Conservation (phyloP, 1,140 invertebrate genomes). For the Drosophila albomicans region DNA sequence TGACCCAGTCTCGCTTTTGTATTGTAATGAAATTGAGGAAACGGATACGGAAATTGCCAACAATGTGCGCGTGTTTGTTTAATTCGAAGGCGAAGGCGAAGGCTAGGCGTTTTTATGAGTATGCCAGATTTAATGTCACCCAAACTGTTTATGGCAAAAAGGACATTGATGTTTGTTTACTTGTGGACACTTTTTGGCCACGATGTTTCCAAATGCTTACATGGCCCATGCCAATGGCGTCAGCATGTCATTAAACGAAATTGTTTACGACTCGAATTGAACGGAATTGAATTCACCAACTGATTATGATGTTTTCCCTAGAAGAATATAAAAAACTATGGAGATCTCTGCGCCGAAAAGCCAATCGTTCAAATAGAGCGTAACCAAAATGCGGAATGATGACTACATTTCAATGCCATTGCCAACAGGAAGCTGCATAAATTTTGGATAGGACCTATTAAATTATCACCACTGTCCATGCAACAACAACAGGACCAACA, state of each 20-base stretch:
- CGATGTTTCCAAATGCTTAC: not conserved
- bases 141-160: constrained; percentile 45
- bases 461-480: constrained; percentile 61
- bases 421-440: constrained; percentile 56
- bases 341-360: constrained; percentile 51
- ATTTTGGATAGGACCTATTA: constrained; percentile 54
- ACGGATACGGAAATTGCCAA: constrained; percentile 71
- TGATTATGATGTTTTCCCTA: constrained; percentile 54
- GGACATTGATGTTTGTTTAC: constrained; percentile 53
- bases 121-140: constrained; percentile 46
- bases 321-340: not conserved
- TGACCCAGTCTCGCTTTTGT: constrained; percentile 24
- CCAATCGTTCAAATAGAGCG: constrained; percentile 66
- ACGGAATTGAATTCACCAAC: constrained; percentile 53
- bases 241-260: constrained; percentile 59
- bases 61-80: constrained; percentile 66
- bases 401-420: constrained; percentile 53
- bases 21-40: constrained; percentile 59
- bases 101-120: constrained; percentile 55
- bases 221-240: constrained; percentile 52
- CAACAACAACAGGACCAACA: constrained; percentile 20
- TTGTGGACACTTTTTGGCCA: constrained; percentile 52
- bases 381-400: constrained; percentile 60
- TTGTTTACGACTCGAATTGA: constrained; percentile 69
- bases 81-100: constrained; percentile 50